Percentiles rank a stretch among this genome's conserved stretches.
phyloP scores from a whole-genome alignment of 2,797 vertebrate genomes.

The Onychomys torridus region DNA sequence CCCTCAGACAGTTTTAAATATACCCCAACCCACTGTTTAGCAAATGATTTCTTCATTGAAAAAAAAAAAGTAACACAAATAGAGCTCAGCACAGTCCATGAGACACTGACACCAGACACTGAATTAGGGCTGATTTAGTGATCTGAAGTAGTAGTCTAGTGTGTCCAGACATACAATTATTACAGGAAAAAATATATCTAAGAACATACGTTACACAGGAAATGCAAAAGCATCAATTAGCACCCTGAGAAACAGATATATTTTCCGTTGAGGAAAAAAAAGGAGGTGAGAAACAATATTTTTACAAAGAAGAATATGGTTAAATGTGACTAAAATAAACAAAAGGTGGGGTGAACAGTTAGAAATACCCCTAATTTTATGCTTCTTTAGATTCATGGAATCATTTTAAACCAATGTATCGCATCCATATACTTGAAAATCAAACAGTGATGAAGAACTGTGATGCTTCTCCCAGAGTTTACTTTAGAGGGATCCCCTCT shows the following conservation, averaged over 20 bases:
- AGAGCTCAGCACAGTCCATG: neutral
- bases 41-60: constrained; percentile 14
- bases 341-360: neutral
- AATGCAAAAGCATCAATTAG: constrained; percentile 59
- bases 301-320: constrained; percentile 21
- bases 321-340: neutral
- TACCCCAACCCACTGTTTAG: neutral
- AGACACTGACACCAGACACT: neutral
- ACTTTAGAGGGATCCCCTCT: neutral
- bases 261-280: neutral
- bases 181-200: constrained; percentile 34
- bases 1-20: constrained; percentile 53
- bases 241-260: constrained; percentile 13
- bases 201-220: constrained; percentile 27
- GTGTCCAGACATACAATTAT: constrained; percentile 16
- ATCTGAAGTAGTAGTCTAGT: neutral
- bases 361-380: neutral
- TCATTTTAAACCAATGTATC: neutral
- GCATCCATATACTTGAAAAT: neutral
- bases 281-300: constrained; percentile 45
- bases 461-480: neutral
- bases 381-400: constrained; percentile 18
- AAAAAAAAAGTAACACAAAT: constrained; percentile 53
- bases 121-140: constrained; percentile 35
- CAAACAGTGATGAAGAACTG: neutral